Conservation (phyloP, 2,797 vertebrate genomes). For the Loris lydekkerianus region DNA sequence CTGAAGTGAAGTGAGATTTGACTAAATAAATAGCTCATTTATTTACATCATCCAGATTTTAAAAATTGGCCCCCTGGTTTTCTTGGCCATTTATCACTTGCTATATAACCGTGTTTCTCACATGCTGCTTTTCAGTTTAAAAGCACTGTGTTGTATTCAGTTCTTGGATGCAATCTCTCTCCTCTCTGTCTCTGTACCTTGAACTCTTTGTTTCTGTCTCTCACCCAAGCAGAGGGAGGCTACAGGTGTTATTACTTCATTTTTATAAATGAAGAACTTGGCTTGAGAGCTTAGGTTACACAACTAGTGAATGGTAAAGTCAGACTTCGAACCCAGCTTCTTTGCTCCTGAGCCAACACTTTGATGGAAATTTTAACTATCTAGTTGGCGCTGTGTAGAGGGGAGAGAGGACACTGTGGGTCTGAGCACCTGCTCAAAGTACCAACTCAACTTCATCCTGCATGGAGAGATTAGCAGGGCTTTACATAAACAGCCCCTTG, state of each 20-base stretch:
- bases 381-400: neutral
- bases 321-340: neutral
- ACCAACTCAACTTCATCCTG: neutral
- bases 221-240: neutral
- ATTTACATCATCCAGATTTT: neutral
- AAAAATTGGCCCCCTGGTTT: neutral
- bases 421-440: neutral
- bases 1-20: constrained; percentile 10
- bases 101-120: neutral
- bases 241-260: neutral
- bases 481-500: neutral
- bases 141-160: neutral
- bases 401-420: neutral
- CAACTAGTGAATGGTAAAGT: neutral
- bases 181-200: neutral
- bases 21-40: constrained; percentile 40
- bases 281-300: neutral
- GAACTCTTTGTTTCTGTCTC: neutral
- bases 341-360: neutral
- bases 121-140: neutral
- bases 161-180: neutral
- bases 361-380: neutral
- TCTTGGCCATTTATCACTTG: neutral
- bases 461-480: neutral
- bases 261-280: constrained; percentile 3